These are phyloP conservation scores for Malurus leucopterus DNA, from an alignment of 2,797 vertebrate genomes.

Conservation along the genomic window DNA sequence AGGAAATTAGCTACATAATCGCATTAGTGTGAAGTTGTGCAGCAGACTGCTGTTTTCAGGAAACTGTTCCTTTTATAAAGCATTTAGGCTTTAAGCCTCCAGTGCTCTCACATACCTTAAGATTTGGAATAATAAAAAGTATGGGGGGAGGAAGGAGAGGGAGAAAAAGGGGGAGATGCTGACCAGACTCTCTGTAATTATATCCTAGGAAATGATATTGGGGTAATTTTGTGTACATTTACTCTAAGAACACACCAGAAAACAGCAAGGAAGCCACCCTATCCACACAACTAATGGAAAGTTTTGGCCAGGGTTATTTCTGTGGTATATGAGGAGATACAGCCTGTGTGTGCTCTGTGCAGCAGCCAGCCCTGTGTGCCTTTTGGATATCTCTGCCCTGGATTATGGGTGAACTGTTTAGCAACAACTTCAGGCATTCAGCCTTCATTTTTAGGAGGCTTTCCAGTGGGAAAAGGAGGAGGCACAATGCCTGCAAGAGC, in stretches of 20 bases:
- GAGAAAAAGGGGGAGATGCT: neutral
- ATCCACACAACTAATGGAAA: neutral
- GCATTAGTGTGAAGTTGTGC: conserved; percentile 87
- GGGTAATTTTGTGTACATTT: neutral
- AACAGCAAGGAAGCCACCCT: neutral
- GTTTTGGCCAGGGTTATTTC: neutral
- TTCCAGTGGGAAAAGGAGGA: neutral
- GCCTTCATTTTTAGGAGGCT: neutral
- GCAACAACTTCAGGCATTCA: neutral
- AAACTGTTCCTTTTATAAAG: conserved; percentile 79
- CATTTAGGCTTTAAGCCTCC: conserved; percentile 74
- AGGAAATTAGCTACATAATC: conserved; percentile 95
- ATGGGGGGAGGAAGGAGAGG: neutral
- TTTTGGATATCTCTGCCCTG: neutral
- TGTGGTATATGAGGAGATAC: neutral
- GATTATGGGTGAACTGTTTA: neutral
- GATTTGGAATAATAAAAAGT: conserved; percentile 49
- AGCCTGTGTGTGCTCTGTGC: neutral
- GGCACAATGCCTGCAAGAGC: neutral
- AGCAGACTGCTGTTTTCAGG: conserved; percentile 80
- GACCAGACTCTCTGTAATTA: neutral
- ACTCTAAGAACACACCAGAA: neutral
- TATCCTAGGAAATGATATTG: neutral
- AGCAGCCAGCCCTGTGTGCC: neutral
- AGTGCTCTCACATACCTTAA: conserved; percentile 54